These are phyloP conservation scores for Apamea crenata DNA, from an alignment of 2,888 invertebrate species.

Conservation along the genomic window DNA sequence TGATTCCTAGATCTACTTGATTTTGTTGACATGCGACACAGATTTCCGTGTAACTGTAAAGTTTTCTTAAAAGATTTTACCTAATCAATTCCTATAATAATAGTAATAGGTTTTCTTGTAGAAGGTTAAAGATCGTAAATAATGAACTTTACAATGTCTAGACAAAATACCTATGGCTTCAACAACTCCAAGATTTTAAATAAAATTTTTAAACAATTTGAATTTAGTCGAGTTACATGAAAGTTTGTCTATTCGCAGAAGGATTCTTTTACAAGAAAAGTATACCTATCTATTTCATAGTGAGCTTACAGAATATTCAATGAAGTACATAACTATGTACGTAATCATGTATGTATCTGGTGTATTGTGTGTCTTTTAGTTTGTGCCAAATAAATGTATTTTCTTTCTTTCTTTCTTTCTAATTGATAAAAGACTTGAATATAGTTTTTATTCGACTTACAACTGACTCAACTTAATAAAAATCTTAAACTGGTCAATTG, in stretches of 20 bases:
- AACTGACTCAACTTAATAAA: too few species aligned
- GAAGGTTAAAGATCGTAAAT: not conserved
- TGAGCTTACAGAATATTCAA: not conserved
- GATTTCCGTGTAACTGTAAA: too few species aligned
- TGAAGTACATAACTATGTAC: not conserved
- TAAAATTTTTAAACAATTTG: not conserved
- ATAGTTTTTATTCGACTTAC: not conserved
- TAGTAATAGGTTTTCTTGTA: not conserved
- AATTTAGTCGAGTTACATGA: conserved; percentile 3
- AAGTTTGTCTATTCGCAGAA: not conserved
- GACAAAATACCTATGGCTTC: conserved; percentile 7
- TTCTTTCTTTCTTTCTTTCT: too few species aligned
- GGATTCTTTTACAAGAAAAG: not conserved
- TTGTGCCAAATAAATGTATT: too few species aligned
- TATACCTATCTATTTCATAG: not conserved
- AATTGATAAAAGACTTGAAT: not conserved
- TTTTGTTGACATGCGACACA: too few species aligned
- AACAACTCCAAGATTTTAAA: not conserved
- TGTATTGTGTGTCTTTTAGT: too few species aligned
- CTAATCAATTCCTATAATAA: not conserved
- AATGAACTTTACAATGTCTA: conserved; percentile 29
- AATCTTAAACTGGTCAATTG: too few species aligned
- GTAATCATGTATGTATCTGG: too few species aligned
- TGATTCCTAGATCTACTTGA: too few species aligned
- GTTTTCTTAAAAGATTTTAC: not conserved